Base-by-base conservation (phyloP, 92 coral and sea anemone genomes). In the Galaxea fascicularis region DNA sequence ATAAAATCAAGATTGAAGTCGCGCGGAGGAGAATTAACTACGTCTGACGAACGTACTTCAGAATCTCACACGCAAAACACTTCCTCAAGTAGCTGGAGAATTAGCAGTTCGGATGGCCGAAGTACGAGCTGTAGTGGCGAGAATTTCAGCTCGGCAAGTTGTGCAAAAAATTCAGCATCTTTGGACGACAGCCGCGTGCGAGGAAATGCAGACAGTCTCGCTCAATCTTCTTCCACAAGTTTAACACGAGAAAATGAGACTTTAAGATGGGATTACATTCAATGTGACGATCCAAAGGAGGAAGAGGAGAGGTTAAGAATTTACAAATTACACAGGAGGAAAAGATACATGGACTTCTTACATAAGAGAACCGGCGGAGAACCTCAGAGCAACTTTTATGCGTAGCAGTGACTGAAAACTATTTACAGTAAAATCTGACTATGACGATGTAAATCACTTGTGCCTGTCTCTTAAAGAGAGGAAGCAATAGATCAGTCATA, bases 271-370 rank as follows among this genome's bases (percentile, higher is more conserved):
- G 79, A 84, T 13, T 71, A 53, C 8, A 62, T 78, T 20, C 29
- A 56, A 28, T 84, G 79, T 47, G 93, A 92, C 13, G 86, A 95
- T 63, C 88, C 93, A 0, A 60, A 64, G 0, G 90, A 88, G 60
- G 98, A 96, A 65, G 92, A 91, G 13, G 94, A 94, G 51, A 87
- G 98, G 68, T 58, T 96, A 29, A 90, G 92, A 60, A 79, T 88
- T 52, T 96, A 96, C 81, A 96, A 96, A 89, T 82, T 93, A 21
- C 93, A 94, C 73, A 87, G 98, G 59, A 86, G 98, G 29, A 95
- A 94, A 85, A 83, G 98, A 65, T 96, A 96, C 78, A 86, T 94
- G 90, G 95, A 82, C 24, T 86, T 65, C 27, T 80, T 90, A 70
- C 98, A 94, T 3, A 74, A 62, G 26, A 62, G 74, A 45, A 64